Conservation (phyloP, 2,113 vertebrate genomes). For the Coturnix japonica region DNA sequence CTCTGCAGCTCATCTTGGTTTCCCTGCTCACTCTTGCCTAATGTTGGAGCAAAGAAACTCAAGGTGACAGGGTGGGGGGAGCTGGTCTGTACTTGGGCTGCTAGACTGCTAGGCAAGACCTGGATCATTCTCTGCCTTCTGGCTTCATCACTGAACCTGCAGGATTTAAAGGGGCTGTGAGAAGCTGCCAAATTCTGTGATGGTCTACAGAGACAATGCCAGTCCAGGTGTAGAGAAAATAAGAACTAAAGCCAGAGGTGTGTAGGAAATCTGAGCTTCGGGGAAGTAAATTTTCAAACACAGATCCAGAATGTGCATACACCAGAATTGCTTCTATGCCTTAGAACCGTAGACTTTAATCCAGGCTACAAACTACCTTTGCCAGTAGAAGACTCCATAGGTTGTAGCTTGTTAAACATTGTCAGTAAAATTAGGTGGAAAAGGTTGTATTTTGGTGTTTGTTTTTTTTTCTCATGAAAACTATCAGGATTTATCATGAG, state of each 20-base stretch:
- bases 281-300: not conserved
- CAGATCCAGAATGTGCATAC: not conserved
- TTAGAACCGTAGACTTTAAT: not conserved
- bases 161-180: fast-evolving
- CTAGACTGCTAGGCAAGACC: not conserved
- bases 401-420: not conserved
- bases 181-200: not conserved
- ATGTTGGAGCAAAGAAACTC: not conserved
- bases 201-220: not conserved
- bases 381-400: not conserved
- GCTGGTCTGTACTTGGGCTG: not conserved
- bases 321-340: not conserved
- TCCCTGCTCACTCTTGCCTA: not conserved
- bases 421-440: not conserved
- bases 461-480: not conserved
- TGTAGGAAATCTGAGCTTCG: not conserved
- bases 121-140: not conserved
- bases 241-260: not conserved
- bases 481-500: not conserved
- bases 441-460: not conserved
- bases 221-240: not conserved
- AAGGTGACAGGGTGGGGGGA: not conserved
- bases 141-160: not conserved
- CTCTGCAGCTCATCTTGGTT: not conserved
- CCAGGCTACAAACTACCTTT: not conserved